Conservation (phyloP, 2,888 invertebrate species). For the Abrostola triplasia region DNA sequence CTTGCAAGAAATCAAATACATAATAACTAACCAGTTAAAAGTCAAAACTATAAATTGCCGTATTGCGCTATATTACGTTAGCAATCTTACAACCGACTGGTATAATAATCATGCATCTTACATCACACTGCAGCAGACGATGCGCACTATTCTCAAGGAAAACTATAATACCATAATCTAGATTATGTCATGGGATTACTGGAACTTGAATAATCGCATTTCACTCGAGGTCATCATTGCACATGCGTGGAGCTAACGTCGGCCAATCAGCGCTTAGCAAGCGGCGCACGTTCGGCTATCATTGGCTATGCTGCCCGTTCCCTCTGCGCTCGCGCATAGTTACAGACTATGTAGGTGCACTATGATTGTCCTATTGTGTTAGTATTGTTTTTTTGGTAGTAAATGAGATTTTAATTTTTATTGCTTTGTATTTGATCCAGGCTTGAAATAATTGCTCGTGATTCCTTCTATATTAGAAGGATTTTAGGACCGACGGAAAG, state of each 20-base stretch:
- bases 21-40: background rate
- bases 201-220: slow-evolving; percentile 81
- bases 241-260: slow-evolving; percentile 52
- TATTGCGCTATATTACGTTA: background rate
- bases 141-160: slow-evolving; percentile 1
- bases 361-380: slow-evolving; percentile 65
- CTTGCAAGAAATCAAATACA: no score
- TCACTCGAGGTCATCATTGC: slow-evolving; percentile 72
- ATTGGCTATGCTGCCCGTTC: slow-evolving; percentile 82
- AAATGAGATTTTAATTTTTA: slow-evolving; percentile 6
- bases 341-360: slow-evolving; percentile 80
- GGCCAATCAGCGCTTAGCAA: slow-evolving; percentile 62
- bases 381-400: slow-evolving; percentile 20
- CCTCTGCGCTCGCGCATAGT: slow-evolving; percentile 72
- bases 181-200: slow-evolving; percentile 87
- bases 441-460: no score
- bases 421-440: no score
- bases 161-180: slow-evolving; percentile 69
- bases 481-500: no score
- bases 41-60: background rate
- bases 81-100: background rate
- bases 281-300: slow-evolving; percentile 70
- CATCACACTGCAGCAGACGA: background rate
- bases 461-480: no score
- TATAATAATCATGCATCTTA: background rate